Evolutionary conservation across 2,888 invertebrate genomes (phyloP).

Genomic region (Pocota personata): DNA sequence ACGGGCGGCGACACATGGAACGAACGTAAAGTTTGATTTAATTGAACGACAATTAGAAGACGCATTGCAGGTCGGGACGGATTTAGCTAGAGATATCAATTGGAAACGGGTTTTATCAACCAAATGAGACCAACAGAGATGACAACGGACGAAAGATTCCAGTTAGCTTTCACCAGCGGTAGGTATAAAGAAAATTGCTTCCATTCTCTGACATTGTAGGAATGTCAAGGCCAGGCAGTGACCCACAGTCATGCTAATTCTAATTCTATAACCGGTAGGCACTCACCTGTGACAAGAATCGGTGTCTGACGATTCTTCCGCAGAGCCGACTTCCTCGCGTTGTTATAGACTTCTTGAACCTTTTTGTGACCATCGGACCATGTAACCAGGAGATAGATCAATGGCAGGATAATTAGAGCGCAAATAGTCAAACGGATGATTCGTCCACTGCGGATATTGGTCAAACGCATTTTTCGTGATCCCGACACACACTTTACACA

Average conservation of each 20-base stretch:
- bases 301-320: constrained; percentile 78
- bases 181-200: neutral
- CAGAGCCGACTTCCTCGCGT: constrained; percentile 38
- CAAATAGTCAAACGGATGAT: constrained; percentile 84
- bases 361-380: constrained; percentile 84
- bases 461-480: constrained; percentile 84
- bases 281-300: constrained; percentile 80
- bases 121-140: too few species aligned
- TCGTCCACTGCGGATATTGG: constrained; percentile 85
- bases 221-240: constrained; percentile 62
- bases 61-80: neutral
- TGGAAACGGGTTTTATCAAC: constrained; percentile 4
- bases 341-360: constrained; percentile 78
- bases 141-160: neutral
- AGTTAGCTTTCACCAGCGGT: neutral
- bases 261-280: too few species aligned
- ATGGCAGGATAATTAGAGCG: constrained; percentile 84
- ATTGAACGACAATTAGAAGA: neutral
- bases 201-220: neutral
- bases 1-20: neutral
- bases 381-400: constrained; percentile 86
- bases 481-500: constrained; percentile 33
- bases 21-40: constrained; percentile 5
- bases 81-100: neutral
- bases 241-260: neutral